Evolutionary conservation across 2,113 vertebrate species (phyloP), one percentile per base, ranked within the genome.

Genomic region (Scopus umbretta): DNA sequence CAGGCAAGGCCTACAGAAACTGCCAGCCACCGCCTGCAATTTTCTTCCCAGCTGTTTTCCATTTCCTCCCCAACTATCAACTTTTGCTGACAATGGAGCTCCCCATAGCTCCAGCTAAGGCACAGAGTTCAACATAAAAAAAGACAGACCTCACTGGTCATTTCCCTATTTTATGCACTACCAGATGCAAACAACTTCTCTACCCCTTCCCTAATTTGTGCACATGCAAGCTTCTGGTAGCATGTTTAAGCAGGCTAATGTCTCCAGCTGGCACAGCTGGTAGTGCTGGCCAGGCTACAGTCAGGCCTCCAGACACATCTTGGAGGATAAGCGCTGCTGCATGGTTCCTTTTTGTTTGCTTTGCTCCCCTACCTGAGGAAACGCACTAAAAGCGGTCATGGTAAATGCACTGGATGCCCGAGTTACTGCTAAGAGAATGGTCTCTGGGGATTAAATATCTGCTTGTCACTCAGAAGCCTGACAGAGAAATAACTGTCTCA

Each of bases 231-330:
- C 8, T 67, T 55, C 34, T 55, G 7, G 27, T 79, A 34, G 32
- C 6, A 6, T 1, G 1, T 66, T 95, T 88, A 76, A 79, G n/a
- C 18, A 65, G 36, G 49, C 21, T 36, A 42, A 80, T 2, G 6
- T 56, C 14, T 66, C 22, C 40, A 73, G 36, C 34, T 66, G 68
- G 29, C 59, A 14, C 32, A 59, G 25, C 16, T 67, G 23, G 6
- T 16, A 16, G 13, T 34, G 38, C 55, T 81, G 73, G 36, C 42
- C 8, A 13, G 34, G 74, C 50, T 65, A 17, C 0, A 1, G 0
- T 43, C 47, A 67, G 62, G 42, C 19, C 30, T 92, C 13, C 15
- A 45, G 40, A 62, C 4, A 8, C 0, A 0, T 29, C 72, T 67
- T 30, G 27, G 42, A 74, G 63, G 32, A 45, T 53, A 86, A 70